These are phyloP conservation scores for Porites australiensis DNA, from an alignment of 64 coral and sea anemone species.

Conservation along the genomic window DNA sequence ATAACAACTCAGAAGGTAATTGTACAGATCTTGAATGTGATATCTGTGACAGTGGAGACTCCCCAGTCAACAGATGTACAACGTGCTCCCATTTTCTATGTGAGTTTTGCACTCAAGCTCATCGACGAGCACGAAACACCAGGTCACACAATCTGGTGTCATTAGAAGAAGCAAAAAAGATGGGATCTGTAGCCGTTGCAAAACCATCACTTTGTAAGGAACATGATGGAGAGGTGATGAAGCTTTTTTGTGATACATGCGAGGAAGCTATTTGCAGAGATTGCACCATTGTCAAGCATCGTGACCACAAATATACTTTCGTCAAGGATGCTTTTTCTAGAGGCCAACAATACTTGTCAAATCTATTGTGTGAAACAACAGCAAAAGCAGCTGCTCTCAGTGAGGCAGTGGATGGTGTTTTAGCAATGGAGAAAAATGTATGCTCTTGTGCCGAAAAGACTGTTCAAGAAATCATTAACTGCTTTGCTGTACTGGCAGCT, in stretches of 20 bases:
- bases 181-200: neutral
- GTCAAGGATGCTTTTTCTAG: neutral
- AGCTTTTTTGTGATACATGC: constrained; percentile 26
- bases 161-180: constrained; percentile 6
- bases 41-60: constrained; percentile 6
- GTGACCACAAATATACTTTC: neutral
- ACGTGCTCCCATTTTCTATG: constrained; percentile 11
- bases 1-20: neutral
- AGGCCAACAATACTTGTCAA: neutral
- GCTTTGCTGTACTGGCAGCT: neutral
- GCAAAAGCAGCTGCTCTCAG: neutral
- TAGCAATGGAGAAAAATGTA: neutral
- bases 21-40: constrained; percentile 4
- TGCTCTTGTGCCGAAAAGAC: neutral
- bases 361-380: neutral
- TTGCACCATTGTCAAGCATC: constrained; percentile 23
- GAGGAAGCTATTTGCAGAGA: neutral
- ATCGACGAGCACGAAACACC: neutral
- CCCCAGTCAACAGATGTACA: constrained; percentile 1
- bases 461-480: neutral
- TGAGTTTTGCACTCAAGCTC: constrained; percentile 4
- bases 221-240: neutral
- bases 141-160: neutral
- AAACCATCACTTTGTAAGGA: constrained; percentile 7
- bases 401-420: neutral